These are phyloP conservation scores for Calyptomena viridis DNA, from an alignment of 2,113 vertebrate species.

Conservation along the genomic window DNA sequence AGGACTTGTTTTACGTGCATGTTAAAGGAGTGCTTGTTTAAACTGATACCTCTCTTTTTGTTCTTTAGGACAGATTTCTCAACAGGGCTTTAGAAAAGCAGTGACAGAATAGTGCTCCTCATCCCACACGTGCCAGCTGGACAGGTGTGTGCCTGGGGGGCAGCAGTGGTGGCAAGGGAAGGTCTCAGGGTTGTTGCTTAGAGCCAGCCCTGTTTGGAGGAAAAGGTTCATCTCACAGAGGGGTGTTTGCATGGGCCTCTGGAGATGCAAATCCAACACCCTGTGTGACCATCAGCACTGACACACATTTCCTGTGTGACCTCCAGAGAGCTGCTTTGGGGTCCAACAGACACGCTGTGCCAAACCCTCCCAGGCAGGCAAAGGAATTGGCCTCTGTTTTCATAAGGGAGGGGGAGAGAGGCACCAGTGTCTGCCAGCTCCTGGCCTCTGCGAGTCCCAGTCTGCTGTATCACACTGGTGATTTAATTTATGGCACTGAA, in stretches of 20 bases:
- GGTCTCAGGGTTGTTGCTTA: background rate
- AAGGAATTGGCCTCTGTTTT: background rate
- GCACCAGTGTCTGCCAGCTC: background rate
- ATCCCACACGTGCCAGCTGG: background rate
- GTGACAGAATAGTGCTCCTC: background rate
- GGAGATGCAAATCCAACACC: background rate
- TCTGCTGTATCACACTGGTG: background rate
- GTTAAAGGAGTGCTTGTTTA: background rate
- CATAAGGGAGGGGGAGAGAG: background rate
- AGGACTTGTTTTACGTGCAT: background rate
- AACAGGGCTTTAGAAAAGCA: background rate
- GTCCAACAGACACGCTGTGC: background rate
- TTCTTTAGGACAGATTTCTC: background rate
- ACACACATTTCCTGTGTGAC: background rate
- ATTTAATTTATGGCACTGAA: background rate
- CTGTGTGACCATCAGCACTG: rapidly evolving
- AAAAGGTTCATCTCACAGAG: background rate
- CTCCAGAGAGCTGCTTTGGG: background rate
- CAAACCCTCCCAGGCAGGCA: rapidly evolving
- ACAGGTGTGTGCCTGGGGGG: background rate
- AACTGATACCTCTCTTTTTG: background rate
- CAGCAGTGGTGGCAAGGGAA: background rate
- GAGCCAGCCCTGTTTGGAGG: background rate
- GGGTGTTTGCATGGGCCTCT: background rate
- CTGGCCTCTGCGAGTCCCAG: background rate